phyloP scores from a whole-genome alignment of 2,797 vertebrate genomes.

The Dipus sagitta region DNA sequence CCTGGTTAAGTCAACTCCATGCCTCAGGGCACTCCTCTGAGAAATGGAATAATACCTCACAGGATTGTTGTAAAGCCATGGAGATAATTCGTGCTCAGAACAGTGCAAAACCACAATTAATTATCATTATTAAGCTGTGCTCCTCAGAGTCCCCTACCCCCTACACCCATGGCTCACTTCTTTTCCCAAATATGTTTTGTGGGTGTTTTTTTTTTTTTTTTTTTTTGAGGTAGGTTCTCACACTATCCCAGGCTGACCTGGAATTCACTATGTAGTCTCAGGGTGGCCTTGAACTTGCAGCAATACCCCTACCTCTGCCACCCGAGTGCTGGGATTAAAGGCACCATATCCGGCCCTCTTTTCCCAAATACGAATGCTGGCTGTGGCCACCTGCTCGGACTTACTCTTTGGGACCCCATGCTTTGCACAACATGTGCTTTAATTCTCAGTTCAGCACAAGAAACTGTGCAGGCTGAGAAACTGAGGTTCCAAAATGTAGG shows the following conservation, averaged over 20 bases:
- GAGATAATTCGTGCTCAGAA: not conserved
- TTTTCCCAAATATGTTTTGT: not conserved
- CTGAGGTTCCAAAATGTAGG: not conserved
- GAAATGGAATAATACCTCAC: not conserved
- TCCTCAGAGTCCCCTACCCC: not conserved
- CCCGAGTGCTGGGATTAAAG: too few relatives aligned
- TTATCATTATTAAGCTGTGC: not conserved
- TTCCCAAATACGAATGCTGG: too few relatives aligned
- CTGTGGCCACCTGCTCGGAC: not conserved
- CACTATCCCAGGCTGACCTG: too few relatives aligned
- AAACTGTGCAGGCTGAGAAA: slow-evolving; percentile 6
- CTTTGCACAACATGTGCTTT: not conserved
- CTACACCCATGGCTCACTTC: not conserved
- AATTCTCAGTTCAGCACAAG: not conserved
- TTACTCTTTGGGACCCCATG: too few relatives aligned
- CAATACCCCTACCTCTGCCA: too few relatives aligned
- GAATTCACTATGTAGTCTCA: too few relatives aligned
- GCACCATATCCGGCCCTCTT: too few relatives aligned
- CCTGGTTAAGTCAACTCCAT: not conserved
- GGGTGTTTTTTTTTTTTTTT: too few relatives aligned
- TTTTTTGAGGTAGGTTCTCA: too few relatives aligned
- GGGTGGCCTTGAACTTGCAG: too few relatives aligned
- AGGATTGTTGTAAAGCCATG: not conserved
- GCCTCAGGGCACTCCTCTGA: not conserved
- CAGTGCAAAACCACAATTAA: not conserved